Evolutionary conservation across 1,140 invertebrate genomes (phyloP).

Genomic region (Daktulosphaira vitifoliae): DNA sequence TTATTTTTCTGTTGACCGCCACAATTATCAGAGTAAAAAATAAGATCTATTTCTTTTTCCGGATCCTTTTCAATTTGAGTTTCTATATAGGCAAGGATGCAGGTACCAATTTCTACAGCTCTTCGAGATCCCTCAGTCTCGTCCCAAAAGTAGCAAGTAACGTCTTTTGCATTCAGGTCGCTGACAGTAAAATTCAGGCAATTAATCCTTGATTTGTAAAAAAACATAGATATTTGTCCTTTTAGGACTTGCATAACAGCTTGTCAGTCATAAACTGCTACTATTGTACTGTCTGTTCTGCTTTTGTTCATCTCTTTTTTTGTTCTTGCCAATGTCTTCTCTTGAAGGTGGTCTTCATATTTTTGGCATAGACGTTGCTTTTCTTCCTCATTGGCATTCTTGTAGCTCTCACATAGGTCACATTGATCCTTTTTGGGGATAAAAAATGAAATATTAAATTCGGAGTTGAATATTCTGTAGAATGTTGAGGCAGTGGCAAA

Average conservation of each 20-base stretch:
- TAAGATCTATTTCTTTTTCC: conserved; percentile 26
- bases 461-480: too few relatives aligned
- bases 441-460: too few relatives aligned
- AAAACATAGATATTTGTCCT: conserved; percentile 37
- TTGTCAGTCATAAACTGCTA: conserved; percentile 37
- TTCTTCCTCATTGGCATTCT: too few relatives aligned
- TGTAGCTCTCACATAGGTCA: too few relatives aligned
- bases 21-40: conserved; percentile 39
- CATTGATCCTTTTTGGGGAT: too few relatives aligned
- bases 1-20: conserved; percentile 37
- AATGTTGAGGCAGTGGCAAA: too few relatives aligned
- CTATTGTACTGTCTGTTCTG: conserved; percentile 7
- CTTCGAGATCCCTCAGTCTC: conserved; percentile 38
- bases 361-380: too few relatives aligned
- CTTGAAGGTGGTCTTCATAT: too few relatives aligned
- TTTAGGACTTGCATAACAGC: conserved; percentile 35
- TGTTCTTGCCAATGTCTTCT: conserved; percentile 28
- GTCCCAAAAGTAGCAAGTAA: too few relatives aligned
- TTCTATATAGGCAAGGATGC: conserved; percentile 36
- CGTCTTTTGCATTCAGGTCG: too few relatives aligned
- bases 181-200: conserved; percentile 40
- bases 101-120: conserved; percentile 35
- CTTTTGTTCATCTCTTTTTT: conserved; percentile 28
- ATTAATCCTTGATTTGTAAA: conserved; percentile 40
- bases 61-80: conserved; percentile 22